Base-by-base conservation (phyloP, 2,113 vertebrate genomes). In the Diglossa brunneiventris region DNA sequence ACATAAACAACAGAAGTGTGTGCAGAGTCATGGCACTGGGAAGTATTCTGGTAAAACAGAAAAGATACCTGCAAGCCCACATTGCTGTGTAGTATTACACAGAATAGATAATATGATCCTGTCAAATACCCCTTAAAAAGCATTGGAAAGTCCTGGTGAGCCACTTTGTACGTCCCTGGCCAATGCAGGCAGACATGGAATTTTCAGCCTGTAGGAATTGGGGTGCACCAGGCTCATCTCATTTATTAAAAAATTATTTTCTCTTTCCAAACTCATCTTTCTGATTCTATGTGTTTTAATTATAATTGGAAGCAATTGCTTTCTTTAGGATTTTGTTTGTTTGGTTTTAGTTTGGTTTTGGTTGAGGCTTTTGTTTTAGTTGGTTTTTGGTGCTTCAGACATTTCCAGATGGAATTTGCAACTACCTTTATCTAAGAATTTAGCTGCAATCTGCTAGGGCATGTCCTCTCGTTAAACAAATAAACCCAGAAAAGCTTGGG, bases 401-500 rank as follows among this genome's bases (percentile, higher is more conserved):
- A 49, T 30, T 74, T 85, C 33, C 64, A 33, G 20, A 26, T 49
- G 81, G 69, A 94, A 94, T 79, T 77, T 64, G 42, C 56, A 28
- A 80, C 87, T 89, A 64, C 77, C 87, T 92, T 87, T 70, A 62
- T 79, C 59, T 90, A 94, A 69, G 49, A 64, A 64, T 17, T 64
- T 78, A 63, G 44, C 39, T 33, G 22, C 26, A 68, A n/a, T 91
- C 37, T 50, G 50, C 46, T 70, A 28, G 73, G 93, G 83, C 62
- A 55, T 17, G 74, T 91, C 87, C 78, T 92, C 35, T 11, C 27
- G 52, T 78, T 75, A 53, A 59, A 68, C 52, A 94, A 96, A 95
- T 94, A 92, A 97, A 89, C 83, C 76, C 59, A 46, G 31, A 64
- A 50, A 64, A 91, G 50, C 77, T 91, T 92, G 49, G 78, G 87